Base-by-base conservation (phyloP, 2,797 vertebrate species). In the Lepilemur ruficaudatus region DNA sequence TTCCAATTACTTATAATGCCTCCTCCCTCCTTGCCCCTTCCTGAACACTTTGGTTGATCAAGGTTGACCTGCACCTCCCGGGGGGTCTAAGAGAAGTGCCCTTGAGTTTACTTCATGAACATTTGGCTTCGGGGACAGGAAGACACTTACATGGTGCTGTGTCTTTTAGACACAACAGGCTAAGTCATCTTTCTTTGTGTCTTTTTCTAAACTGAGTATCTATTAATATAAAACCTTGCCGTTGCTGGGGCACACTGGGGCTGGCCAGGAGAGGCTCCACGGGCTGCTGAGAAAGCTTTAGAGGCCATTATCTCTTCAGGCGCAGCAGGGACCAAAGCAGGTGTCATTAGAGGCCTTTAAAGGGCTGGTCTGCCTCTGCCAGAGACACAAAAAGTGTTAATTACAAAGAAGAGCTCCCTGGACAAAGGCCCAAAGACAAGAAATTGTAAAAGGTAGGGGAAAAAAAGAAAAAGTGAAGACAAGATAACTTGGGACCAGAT, bases 261-360 rank as follows among this genome's bases (percentile, higher is more conserved):
- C 88, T 85, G 48, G 65, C 48, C 70, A 48, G 72, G 82, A 93
- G 89, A 94, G 76, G 50, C 82, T 93, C 63, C 5, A 4, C 8
- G 17, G 41, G 63, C 80, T 22, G 94, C 69, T 18, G 89, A 88
- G 97, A 97, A 95, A 97, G 97, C 96, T 95, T 97, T 96, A 52
- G 48, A 91, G 52, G 67, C 96, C 97, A 98, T 98, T 98, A 97
- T 96, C 96, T 89, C 78, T 81, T 35, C 41, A 82, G 70, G 38
- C 94, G 20, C 96, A 97, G 95, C 92, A 78, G 97, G 96, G 96
- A 83, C 70, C 96, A 96, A 95, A 97, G 96, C 93, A 61, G 83
- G 94, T 94, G 93, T 97, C 94, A 98, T 98, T 98, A 97, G 78
- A 80, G 17, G 38, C 57, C 78, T 92, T 46, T 96, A 89, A 95